Base-by-base conservation (phyloP, 2,113 vertebrate genomes). In the Nerophis ophidion region DNA sequence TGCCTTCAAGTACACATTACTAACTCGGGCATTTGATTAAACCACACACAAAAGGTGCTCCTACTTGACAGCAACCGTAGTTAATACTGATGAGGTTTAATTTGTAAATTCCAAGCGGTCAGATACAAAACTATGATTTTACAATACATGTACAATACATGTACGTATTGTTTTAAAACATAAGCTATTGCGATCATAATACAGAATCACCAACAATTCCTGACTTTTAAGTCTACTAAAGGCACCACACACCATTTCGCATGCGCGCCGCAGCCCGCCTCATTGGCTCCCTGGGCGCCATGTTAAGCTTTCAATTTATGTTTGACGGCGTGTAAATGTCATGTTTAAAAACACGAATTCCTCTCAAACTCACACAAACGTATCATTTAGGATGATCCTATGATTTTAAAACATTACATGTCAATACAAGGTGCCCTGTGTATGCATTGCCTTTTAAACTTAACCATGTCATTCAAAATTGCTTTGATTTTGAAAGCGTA, bases 241-340 rank as follows among this genome's bases (percentile, higher is more conserved):
- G 0, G 50, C 33, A 52, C 12, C 16, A 13, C 58, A 57, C 77
- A 73, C 86, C 84, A 86, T 84, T 89, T 83, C 82, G 77, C 85
- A 76, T 85, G 88, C 82, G 84, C 70, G 59, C 60, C 36, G 61
- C 61, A 65, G 60, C 56, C 55, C 51, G 51, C 60, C 8, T 59
- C 61, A 36, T 60, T 61, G 52, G 33, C 17, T 71, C 5, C 38
- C 69, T 57, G 71, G 84, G 71, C 79, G 84, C 83, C 84, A 85
- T 89, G 12, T 88, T 76, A 65, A 75, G 68, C 72, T 56, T 73
- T 53, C 14, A 51, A 54, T 33, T 8, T 65, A 44, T 7, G 40
- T 60, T 4, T 63, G 62, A 60, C 54, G 14, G 1, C 8, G 0
- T 45, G 26, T 0, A 34, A 16, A 8, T 5, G n/a, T 50, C 4